phyloP scores from a whole-genome alignment of 2,888 invertebrate genomes.

The Pachliopta kotzebuea region DNA sequence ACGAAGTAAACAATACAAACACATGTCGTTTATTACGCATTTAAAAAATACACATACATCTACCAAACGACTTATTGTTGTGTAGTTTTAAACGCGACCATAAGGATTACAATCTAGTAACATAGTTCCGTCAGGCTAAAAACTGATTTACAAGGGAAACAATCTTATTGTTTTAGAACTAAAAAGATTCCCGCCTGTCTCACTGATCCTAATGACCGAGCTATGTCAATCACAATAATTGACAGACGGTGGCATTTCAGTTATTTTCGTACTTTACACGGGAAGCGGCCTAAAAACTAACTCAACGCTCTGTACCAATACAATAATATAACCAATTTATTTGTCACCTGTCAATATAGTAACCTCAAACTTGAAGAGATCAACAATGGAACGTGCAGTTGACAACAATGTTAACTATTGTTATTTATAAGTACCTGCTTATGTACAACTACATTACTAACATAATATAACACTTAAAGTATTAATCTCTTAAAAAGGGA shows the following conservation, averaged over 20 bases:
- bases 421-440: slow-evolving; percentile 26
- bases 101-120: not conserved
- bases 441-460: not conserved
- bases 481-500: slow-evolving; percentile 39
- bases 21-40: too few species aligned
- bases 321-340: slow-evolving; percentile 37
- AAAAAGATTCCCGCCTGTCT: slow-evolving; percentile 37
- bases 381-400: slow-evolving; percentile 69
- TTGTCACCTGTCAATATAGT: slow-evolving; percentile 67
- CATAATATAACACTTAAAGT: slow-evolving; percentile 7
- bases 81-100: not conserved
- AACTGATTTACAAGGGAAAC: slow-evolving; percentile 2
- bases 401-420: slow-evolving; percentile 46
- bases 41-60: too few species aligned
- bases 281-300: slow-evolving; percentile 34
- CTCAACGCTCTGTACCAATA: slow-evolving; percentile 30
- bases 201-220: slow-evolving; percentile 62
- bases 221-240: slow-evolving; percentile 77
- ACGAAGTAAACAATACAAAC: too few species aligned
- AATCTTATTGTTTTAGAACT: slow-evolving; percentile 25
- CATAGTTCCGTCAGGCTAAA: not conserved
- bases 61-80: too few species aligned
- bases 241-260: slow-evolving; percentile 60
- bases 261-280: slow-evolving; percentile 47
- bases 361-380: slow-evolving; percentile 71